These are phyloP conservation scores for Colius striatus DNA, from an alignment of 2,113 vertebrate species.

Conservation along the genomic window DNA sequence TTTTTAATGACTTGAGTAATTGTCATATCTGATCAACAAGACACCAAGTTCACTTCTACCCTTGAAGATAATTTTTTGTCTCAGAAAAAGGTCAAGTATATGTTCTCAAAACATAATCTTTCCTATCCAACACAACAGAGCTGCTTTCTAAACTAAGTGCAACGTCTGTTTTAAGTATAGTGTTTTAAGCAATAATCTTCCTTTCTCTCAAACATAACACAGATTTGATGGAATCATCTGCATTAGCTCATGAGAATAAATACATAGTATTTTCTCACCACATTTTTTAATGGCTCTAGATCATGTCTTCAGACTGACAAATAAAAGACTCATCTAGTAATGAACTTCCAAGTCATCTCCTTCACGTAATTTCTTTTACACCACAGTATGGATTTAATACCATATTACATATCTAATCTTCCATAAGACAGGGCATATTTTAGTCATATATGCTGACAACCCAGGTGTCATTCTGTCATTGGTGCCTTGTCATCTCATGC, in stretches of 20 bases:
- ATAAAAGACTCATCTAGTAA: not conserved
- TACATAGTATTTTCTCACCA: not conserved
- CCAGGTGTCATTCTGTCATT: not conserved
- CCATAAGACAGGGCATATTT: slow-evolving; percentile 12
- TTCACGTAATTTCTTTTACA: not conserved
- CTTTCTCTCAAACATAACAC: not conserved
- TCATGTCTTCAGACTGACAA: not conserved
- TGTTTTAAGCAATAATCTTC: not conserved
- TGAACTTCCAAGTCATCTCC: not conserved
- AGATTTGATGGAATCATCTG: not conserved
- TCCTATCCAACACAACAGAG: not conserved
- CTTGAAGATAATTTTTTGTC: not conserved
- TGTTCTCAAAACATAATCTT: not conserved
- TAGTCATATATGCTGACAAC: slow-evolving; percentile 45
- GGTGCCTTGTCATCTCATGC: not conserved
- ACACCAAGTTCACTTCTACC: not conserved
- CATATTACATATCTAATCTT: slow-evolving; percentile 34
- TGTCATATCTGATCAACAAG: not conserved
- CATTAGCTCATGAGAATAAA: not conserved
- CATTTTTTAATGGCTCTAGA: not conserved
- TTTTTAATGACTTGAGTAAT: not conserved
- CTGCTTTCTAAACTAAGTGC: not conserved
- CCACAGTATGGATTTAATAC: slow-evolving; percentile 37
- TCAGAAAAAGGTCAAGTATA: not conserved
- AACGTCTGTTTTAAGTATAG: not conserved